Conservation (phyloP, 2,888 invertebrate genomes). For the Gisinianus flammeolus region DNA sequence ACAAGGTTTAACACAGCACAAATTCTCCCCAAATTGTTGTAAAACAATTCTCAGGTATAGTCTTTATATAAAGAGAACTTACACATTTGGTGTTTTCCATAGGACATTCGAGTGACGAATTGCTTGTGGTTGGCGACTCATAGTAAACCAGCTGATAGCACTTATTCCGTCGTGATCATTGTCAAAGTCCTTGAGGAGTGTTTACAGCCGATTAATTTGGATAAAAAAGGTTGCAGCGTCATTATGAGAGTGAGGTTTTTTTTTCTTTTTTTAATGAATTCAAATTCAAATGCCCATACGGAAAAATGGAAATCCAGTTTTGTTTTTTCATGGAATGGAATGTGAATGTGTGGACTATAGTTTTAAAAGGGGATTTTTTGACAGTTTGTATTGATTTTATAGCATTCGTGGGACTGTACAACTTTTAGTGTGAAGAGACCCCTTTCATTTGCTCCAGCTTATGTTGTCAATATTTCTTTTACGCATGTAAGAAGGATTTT, state of each 20-base stretch:
- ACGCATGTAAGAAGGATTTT: slow-evolving; percentile 42
- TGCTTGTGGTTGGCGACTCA: slow-evolving; percentile 52
- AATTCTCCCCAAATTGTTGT: background rate
- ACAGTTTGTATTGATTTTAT: background rate
- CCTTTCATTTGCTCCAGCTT: slow-evolving; percentile 51
- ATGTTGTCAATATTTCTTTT: slow-evolving; percentile 54
- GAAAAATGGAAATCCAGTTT: too few species aligned
- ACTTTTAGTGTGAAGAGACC: slow-evolving; percentile 50
- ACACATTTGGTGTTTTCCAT: background rate
- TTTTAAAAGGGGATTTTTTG: too few species aligned
- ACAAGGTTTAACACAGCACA: too few species aligned
- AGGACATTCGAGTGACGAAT: slow-evolving; percentile 56
- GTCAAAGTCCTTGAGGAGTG: slow-evolving; percentile 56
- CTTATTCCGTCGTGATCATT: slow-evolving; percentile 45
- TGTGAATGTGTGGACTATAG: too few species aligned
- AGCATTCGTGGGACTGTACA: slow-evolving; percentile 53
- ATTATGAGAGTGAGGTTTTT: slow-evolving; percentile 32
- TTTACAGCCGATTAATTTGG: slow-evolving; percentile 44
- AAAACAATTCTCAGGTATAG: background rate
- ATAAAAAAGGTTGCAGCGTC: slow-evolving; percentile 21
- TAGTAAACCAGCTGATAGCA: slow-evolving; percentile 10
- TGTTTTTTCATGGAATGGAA: too few species aligned
- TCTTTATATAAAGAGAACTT: background rate
- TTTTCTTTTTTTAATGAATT: too few species aligned
- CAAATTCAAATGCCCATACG: too few species aligned